phyloP scores from a whole-genome alignment of 2,113 vertebrate genomes.

The Tringa solitaria region DNA sequence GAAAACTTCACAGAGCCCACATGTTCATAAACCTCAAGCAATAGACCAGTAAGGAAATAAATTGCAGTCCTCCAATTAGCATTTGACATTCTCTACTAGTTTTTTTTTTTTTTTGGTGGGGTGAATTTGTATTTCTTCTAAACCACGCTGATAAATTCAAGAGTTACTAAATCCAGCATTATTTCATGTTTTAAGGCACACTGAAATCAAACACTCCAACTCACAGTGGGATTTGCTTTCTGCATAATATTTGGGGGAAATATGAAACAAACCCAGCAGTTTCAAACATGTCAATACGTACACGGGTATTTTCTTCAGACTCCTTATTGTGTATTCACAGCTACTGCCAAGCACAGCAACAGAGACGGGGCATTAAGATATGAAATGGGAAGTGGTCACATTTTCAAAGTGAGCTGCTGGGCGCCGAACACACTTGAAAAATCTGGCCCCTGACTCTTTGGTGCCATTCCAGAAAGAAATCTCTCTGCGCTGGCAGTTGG shows the following conservation, averaged over 20 bases:
- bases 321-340: slow-evolving; percentile 17
- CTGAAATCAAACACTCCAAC: neutral
- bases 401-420: slow-evolving; percentile 49
- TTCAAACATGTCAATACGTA: neutral
- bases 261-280: neutral
- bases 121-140: slow-evolving; percentile 21
- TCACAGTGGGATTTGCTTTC: slow-evolving; percentile 4
- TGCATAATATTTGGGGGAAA: neutral
- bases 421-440: slow-evolving; percentile 24
- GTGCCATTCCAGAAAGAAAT: slow-evolving; percentile 31
- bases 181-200: slow-evolving; percentile 25
- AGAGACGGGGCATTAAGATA: slow-evolving; percentile 29
- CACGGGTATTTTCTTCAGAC: slow-evolving; percentile 2
- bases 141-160: slow-evolving; percentile 7
- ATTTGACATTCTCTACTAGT: slow-evolving; percentile 1
- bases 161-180: neutral
- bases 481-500: slow-evolving; percentile 29
- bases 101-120: neutral
- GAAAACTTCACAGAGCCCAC: slow-evolving; percentile 39
- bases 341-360: slow-evolving; percentile 45
- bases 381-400: slow-evolving; percentile 43
- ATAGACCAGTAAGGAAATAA: slow-evolving; percentile 34
- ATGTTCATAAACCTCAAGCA: neutral
- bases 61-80: neutral
- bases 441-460: slow-evolving; percentile 30